These are phyloP conservation scores for Iselma pallidipennis DNA, from an alignment of 2,888 invertebrate genomes.

Conservation along the genomic window DNA sequence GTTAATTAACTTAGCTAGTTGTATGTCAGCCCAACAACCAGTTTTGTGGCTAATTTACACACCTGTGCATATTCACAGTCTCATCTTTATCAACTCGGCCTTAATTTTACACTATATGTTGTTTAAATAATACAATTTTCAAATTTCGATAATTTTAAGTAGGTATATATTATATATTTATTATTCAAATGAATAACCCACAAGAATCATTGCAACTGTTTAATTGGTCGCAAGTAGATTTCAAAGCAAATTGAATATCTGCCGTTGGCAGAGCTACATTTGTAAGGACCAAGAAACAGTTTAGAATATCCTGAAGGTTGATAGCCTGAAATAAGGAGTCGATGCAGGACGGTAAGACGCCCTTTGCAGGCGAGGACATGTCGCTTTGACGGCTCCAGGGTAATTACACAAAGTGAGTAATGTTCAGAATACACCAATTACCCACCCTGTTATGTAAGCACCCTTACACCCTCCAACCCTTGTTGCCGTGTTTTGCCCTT, in stretches of 20 bases:
- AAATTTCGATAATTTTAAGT: neutral
- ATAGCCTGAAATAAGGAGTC: conserved; percentile 42
- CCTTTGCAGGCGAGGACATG: conserved; percentile 55
- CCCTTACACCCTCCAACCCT: conserved; percentile 11
- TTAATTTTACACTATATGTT: neutral
- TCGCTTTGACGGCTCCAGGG: conserved; percentile 54
- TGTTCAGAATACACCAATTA: conserved; percentile 55
- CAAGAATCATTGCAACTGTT: conserved; percentile 8
- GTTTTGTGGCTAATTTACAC: conserved; percentile 41
- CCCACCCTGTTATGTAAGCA: conserved; percentile 38
- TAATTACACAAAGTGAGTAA: conserved; percentile 57
- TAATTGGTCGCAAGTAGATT: conserved; percentile 20
- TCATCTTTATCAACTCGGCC: conserved; percentile 6
- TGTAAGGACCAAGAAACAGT: conserved; percentile 45
- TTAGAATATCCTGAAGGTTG: conserved; percentile 49
- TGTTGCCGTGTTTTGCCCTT: conserved; percentile 22
- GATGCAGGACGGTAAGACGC: conserved; percentile 42
- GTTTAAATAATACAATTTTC: neutral
- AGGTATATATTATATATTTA: neutral
- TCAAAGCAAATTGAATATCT: conserved; percentile 41
- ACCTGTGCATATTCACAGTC: conserved; percentile 36
- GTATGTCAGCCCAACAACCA: conserved; percentile 43
- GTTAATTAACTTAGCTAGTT: conserved; percentile 50
- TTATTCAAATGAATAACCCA: neutral
- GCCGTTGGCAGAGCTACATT: conserved; percentile 40